Percentiles rank a stretch among this genome's conserved stretches.
phyloP scores from a whole-genome alignment of 1,140 invertebrate species.

The Neodiprion virginianus region DNA sequence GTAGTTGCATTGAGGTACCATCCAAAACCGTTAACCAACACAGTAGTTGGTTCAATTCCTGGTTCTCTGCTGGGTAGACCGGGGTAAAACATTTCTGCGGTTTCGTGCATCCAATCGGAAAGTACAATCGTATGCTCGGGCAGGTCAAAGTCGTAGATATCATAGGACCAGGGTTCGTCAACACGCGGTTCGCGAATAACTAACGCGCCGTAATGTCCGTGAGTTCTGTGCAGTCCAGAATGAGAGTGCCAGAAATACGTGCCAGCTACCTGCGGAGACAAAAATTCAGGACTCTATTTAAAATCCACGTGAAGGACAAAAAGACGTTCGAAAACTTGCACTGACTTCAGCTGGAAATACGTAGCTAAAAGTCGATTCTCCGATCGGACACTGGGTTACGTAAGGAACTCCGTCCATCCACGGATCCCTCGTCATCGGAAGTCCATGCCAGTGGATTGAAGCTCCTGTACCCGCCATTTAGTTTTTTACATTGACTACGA shows the following conservation, averaged over 20 bases:
- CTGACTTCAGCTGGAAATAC: conserved; percentile 60
- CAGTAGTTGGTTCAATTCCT: conserved; percentile 55
- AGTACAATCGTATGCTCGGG: conserved; percentile 50
- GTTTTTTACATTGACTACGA: conserved; percentile 67
- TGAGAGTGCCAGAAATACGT: conserved; percentile 24
- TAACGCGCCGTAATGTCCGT: conserved; percentile 47
- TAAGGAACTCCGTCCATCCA: conserved; percentile 74
- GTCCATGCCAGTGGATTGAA: conserved; percentile 64
- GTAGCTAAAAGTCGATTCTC: conserved; percentile 64
- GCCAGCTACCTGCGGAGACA: background rate
- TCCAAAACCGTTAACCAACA: conserved; percentile 66
- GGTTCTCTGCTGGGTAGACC: conserved; percentile 31
- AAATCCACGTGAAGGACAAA: background rate
- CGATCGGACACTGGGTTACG: conserved; percentile 75
- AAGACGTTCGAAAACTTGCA: too few species aligned
- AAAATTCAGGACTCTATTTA: background rate
- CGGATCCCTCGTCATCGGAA: conserved; percentile 57
- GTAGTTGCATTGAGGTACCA: conserved; percentile 43
- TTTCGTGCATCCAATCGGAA: conserved; percentile 46
- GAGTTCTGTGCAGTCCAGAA: conserved; percentile 49
- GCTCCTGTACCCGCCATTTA: conserved; percentile 58
- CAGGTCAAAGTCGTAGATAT: conserved; percentile 51
- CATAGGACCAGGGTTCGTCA: conserved; percentile 26
- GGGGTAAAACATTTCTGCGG: conserved; percentile 40
- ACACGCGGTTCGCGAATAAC: conserved; percentile 40